These are phyloP conservation scores for Encarsia formosa DNA, from an alignment of 2,888 invertebrate species.

Conservation along the genomic window DNA sequence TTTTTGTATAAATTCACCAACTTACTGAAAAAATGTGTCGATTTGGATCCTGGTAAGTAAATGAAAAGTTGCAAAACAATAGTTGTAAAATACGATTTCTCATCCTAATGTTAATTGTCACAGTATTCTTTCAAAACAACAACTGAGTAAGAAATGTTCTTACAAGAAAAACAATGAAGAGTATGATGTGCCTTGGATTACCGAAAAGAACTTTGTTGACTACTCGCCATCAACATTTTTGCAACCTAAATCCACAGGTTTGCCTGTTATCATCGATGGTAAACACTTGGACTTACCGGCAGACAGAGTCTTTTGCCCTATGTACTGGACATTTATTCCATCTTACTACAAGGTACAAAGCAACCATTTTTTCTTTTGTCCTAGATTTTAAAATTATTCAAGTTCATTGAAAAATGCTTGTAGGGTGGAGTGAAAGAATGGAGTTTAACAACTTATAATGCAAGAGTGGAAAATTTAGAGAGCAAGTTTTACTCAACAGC, in stretches of 20 bases:
- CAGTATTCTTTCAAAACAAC: constrained; percentile 12
- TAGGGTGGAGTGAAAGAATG: constrained; percentile 16
- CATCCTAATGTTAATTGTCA: too few relatives aligned
- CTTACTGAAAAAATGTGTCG: too few relatives aligned
- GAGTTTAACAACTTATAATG: constrained; percentile 20
- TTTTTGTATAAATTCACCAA: too few relatives aligned
- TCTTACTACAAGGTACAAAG: constrained; percentile 20
- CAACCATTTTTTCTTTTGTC: too few relatives aligned
- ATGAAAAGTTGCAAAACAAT: too few relatives aligned
- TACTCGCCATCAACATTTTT: constrained; percentile 14
- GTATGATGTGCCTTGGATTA: constrained; percentile 16
- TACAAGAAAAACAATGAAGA: constrained; percentile 14
- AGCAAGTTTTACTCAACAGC: constrained; percentile 19
- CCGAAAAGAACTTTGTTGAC: constrained; percentile 3
- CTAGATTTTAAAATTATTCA: too few relatives aligned
- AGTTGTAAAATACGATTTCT: too few relatives aligned
- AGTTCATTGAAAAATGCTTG: too few relatives aligned
- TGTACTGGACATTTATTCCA: constrained; percentile 25
- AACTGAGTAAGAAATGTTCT: constrained; percentile 19
- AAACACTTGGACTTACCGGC: constrained; percentile 16
- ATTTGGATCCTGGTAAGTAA: too few relatives aligned
- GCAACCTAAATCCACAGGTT: constrained; percentile 18
- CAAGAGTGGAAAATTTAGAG: constrained; percentile 22
- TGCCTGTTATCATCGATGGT: constrained; percentile 22
- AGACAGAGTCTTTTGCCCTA: constrained; percentile 15